Evolutionary conservation across 2,797 vertebrate species (phyloP).

Genomic region (Mastacembelus armatus): DNA sequence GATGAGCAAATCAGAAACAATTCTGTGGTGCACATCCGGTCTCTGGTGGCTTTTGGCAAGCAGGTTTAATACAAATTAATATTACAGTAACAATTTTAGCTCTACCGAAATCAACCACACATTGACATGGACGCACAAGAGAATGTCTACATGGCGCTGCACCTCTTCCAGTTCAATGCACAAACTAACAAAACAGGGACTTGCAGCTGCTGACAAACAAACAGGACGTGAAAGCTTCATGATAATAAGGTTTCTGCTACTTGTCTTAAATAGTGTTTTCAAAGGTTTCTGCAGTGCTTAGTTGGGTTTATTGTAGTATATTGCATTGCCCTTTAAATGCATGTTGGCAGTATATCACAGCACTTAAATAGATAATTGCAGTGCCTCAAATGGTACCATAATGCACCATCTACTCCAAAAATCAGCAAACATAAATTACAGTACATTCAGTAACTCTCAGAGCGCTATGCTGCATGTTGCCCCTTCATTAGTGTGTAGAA

Average conservation of each 20-base stretch:
- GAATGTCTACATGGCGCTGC: constrained; percentile 85
- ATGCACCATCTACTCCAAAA: constrained; percentile 79
- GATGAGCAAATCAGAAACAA: constrained; percentile 16
- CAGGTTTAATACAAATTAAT: constrained; percentile 95
- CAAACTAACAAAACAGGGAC: constrained; percentile 76
- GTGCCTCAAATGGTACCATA: constrained; percentile 79
- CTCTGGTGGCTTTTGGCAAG: constrained; percentile 92
- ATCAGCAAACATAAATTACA: constrained; percentile 87
- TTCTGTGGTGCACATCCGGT: constrained; percentile 44
- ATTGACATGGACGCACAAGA: constrained; percentile 89
- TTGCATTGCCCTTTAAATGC: constrained; percentile 87
- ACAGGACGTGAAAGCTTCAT: constrained; percentile 82
- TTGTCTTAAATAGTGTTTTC: constrained; percentile 70
- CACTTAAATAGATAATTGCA: constrained; percentile 88
- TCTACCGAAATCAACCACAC: constrained; percentile 94
- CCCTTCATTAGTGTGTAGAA: constrained; percentile 88
- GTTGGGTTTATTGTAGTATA: constrained; percentile 77
- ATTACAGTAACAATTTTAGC: constrained; percentile 93
- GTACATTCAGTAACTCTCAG: constrained; percentile 89
- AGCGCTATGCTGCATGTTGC: constrained; percentile 79
- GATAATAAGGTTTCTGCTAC: constrained; percentile 74
- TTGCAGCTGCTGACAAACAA: constrained; percentile 80
- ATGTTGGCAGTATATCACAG: constrained; percentile 88
- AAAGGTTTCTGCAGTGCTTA: constrained; percentile 80
- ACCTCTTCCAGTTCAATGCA: constrained; percentile 82